Conservation (phyloP, 2,113 vertebrate genomes). For the Anthoscopus minutus region DNA sequence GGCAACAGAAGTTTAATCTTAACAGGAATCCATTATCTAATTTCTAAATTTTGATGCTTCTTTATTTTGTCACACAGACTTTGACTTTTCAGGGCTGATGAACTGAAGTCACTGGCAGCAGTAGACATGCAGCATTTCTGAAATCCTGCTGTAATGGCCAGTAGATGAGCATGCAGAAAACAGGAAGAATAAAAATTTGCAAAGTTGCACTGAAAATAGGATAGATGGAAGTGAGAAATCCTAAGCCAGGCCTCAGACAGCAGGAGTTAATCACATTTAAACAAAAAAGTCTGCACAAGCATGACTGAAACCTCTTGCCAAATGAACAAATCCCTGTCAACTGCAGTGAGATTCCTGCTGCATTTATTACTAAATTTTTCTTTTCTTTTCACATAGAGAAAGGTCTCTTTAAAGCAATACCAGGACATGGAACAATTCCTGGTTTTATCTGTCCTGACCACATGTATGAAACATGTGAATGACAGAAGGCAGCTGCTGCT, state of each 20-base stretch:
- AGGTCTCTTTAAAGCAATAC: not conserved
- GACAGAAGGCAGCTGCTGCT: constrained; percentile 28
- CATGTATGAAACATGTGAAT: not conserved
- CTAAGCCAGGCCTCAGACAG: not conserved
- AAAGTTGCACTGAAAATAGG: not conserved
- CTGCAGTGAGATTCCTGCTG: not conserved
- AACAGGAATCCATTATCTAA: not conserved
- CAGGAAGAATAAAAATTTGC: not conserved
- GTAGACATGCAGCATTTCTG: not conserved
- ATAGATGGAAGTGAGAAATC: not conserved
- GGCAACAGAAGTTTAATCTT: not conserved
- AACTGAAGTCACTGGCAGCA: not conserved
- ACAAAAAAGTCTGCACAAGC: not conserved
- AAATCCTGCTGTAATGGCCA: not conserved
- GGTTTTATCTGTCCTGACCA: constrained; percentile 61
- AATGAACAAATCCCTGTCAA: not conserved
- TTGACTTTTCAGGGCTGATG: not conserved
- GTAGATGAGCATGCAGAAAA: not conserved
- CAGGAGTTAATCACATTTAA: not conserved
- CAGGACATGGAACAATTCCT: constrained; percentile 14
- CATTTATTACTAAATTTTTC: not conserved
- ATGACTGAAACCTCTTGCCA: not conserved
- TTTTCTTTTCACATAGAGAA: not conserved
- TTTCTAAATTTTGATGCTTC: not conserved
- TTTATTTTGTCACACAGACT: not conserved